A percentile compares a stretch with the other conserved stretches of the same genome.
Conservation (phyloP, 2,113 vertebrate genomes). For the Callionymus lyra region DNA sequence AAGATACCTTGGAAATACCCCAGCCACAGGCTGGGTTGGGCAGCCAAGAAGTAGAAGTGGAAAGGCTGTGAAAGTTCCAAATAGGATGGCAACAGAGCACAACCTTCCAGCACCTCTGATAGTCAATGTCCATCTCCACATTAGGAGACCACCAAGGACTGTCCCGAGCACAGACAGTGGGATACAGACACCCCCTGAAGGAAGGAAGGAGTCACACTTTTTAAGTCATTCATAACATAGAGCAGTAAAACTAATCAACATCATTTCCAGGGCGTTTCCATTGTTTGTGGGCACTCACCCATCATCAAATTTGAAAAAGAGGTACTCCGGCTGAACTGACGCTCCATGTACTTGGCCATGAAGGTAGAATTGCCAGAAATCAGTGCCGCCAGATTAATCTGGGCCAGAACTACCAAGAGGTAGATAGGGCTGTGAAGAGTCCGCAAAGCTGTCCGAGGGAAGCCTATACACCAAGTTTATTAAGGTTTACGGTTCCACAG, state of each 20-base stretch:
- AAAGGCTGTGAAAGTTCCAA: constrained; percentile 53
- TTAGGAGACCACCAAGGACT: constrained; percentile 72
- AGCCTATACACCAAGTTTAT: constrained; percentile 57
- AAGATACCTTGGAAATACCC: constrained; percentile 27
- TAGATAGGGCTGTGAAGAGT: constrained; percentile 77
- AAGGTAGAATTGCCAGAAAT: constrained; percentile 81
- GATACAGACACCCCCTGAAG: constrained; percentile 70
- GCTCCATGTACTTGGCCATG: constrained; percentile 87
- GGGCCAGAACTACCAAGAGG: constrained; percentile 81
- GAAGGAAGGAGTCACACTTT: not conserved
- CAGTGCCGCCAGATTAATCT: constrained; percentile 78
- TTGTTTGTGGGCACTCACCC: constrained; percentile 57
- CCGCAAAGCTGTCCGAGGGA: constrained; percentile 74
- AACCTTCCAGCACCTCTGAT: constrained; percentile 60
- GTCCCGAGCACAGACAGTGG: constrained; percentile 77
- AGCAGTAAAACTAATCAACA: too few relatives aligned
- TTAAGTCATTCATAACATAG: too few relatives aligned
- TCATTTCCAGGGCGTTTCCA: too few relatives aligned
- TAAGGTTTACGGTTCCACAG: too few relatives aligned
- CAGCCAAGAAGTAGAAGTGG: constrained; percentile 85
- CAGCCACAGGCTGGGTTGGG: constrained; percentile 68
- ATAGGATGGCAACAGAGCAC: constrained; percentile 60
- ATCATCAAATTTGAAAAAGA: constrained; percentile 83
- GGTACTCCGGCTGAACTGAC: constrained; percentile 75
- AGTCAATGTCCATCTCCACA: constrained; percentile 72